phyloP scores from a whole-genome alignment of 2,113 vertebrate species.

The Rousettus leschenaultii region DNA sequence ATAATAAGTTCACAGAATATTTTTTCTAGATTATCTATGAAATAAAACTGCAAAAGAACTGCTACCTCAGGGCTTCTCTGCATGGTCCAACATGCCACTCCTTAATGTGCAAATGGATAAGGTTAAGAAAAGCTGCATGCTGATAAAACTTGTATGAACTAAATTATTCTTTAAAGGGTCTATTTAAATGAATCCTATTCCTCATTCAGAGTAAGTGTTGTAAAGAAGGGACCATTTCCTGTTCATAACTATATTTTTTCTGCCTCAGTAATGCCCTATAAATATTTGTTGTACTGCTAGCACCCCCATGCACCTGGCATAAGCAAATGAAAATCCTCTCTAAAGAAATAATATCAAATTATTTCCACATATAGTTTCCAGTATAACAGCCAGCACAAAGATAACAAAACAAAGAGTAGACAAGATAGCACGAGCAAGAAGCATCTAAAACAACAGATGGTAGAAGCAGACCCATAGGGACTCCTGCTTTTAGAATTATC shows the following conservation, averaged over 20 bases:
- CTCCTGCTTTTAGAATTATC: slow-evolving; percentile 1
- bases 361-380: slow-evolving; percentile 12
- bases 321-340: slow-evolving; percentile 46
- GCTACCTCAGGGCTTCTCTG: background rate
- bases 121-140: background rate
- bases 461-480: background rate
- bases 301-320: background rate
- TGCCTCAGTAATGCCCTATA: background rate
- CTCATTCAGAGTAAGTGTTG: slow-evolving; percentile 36
- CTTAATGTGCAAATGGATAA: background rate
- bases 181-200: slow-evolving; percentile 20
- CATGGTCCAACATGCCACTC: background rate
- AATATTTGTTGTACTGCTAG: slow-evolving; percentile 32
- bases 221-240: slow-evolving; percentile 7
- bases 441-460: background rate
- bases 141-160: background rate
- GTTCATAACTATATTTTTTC: slow-evolving; percentile 5
- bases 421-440: background rate
- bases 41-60: background rate
- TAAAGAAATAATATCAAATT: slow-evolving; percentile 20
- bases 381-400: slow-evolving; percentile 1
- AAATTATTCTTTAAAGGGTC: slow-evolving; percentile 49
- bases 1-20: background rate
- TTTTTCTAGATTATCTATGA: slow-evolving; percentile 1
- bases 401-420: background rate